phyloP scores from a whole-genome alignment of 2,797 vertebrate species.

The Dryobates pubescens region DNA sequence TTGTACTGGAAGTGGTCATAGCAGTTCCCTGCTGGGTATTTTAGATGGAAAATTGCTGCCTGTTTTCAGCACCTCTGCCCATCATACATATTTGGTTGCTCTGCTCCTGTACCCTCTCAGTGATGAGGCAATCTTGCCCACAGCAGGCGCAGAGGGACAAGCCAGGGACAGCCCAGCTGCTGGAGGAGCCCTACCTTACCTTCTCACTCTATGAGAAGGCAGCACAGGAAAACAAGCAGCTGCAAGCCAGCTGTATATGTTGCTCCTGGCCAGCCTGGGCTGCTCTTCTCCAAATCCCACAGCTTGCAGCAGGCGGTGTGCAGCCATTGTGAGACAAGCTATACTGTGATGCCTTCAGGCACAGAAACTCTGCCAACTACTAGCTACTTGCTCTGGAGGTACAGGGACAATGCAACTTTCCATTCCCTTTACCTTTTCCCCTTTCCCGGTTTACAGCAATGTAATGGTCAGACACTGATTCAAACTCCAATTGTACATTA shows the following conservation, averaged over 20 bases:
- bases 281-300: not conserved
- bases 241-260: not conserved
- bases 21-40: not conserved
- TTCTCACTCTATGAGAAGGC: not conserved
- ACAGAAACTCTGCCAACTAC: conserved; percentile 48
- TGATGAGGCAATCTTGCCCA: not conserved
- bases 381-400: not conserved
- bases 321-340: conserved; percentile 36
- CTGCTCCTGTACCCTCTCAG: not conserved
- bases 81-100: not conserved
- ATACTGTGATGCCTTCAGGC: conserved; percentile 25
- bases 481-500: not conserved
- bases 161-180: not conserved
- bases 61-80: not conserved
- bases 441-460: not conserved
- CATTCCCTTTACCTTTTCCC: not conserved
- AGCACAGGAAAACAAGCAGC: not conserved
- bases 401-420: not conserved
- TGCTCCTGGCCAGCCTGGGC: not conserved
- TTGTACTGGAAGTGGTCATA: not conserved
- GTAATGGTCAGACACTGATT: not conserved
- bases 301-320: conserved; percentile 27
- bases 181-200: not conserved
- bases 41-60: not conserved
- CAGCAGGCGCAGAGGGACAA: fast-evolving